Percentiles rank a stretch among this genome's conserved stretches.
Conservation (phyloP, 2,797 vertebrate species). For the Trachops cirrhosus region DNA sequence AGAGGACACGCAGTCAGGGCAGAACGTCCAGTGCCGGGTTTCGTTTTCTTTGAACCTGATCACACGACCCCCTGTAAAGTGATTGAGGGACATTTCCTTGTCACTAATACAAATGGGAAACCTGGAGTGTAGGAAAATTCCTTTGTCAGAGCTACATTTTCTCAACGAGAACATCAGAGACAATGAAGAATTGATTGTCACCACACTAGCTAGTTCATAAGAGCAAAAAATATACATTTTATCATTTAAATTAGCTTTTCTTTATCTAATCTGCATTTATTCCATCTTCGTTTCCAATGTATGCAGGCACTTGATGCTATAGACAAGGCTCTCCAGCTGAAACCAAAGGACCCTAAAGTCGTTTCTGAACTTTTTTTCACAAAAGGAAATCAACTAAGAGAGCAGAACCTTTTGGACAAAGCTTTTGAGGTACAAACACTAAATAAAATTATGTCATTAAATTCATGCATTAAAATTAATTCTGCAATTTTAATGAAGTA, state of each 20-base stretch:
- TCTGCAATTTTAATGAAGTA: neutral
- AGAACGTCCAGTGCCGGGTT: neutral
- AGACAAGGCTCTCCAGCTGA: conserved; percentile 91
- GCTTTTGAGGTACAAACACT: conserved; percentile 90
- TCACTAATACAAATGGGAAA: neutral
- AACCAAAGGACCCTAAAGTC: conserved; percentile 89
- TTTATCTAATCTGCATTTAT: neutral
- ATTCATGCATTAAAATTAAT: neutral
- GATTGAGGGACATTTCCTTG: neutral
- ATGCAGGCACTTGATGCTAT: conserved; percentile 91
- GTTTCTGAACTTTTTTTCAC: conserved; percentile 95
- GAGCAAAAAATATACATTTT: neutral
- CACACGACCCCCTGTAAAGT: neutral
- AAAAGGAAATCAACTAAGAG: conserved; percentile 96
- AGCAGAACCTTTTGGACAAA: conserved; percentile 93
- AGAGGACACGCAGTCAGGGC: neutral
- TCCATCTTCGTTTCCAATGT: conserved; percentile 12
- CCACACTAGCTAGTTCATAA: neutral
- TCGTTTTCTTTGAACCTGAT: neutral
- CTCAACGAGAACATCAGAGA: neutral
- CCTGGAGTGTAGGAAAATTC: neutral
- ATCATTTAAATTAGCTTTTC: neutral
- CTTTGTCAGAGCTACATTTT: neutral
- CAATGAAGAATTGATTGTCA: neutral
- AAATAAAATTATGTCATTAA: neutral